These are phyloP conservation scores for Aporophyla nigra DNA, from an alignment of 2,888 invertebrate genomes.

Conservation along the genomic window DNA sequence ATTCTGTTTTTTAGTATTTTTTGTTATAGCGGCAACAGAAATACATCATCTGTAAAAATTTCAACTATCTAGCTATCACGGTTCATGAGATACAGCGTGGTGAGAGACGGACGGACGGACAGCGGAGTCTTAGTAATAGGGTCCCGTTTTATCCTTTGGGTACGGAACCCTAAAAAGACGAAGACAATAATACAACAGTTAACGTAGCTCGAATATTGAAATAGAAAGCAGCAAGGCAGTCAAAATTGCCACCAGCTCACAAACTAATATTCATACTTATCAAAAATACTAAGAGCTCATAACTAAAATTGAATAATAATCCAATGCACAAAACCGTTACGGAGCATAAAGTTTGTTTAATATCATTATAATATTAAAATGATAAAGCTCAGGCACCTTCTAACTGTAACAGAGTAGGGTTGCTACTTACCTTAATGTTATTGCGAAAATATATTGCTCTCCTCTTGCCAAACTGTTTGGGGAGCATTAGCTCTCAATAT, in stretches of 20 bases:
- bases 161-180: neutral
- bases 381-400: slow-evolving; percentile 70
- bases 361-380: slow-evolving; percentile 71
- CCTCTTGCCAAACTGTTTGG: too few species aligned
- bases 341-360: slow-evolving; percentile 66
- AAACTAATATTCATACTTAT: slow-evolving; percentile 11
- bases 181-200: neutral
- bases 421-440: neutral
- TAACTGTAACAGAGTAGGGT: slow-evolving; percentile 66
- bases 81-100: too few species aligned
- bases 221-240: neutral
- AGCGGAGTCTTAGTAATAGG: too few species aligned
- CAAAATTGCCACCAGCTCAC: neutral
- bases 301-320: slow-evolving; percentile 64
- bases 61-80: too few species aligned
- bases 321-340: slow-evolving; percentile 61
- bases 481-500: too few species aligned
- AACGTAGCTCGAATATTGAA: neutral
- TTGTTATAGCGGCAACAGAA: too few species aligned
- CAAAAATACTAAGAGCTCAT: slow-evolving; percentile 45
- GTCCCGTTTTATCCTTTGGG: too few species aligned
- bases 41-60: too few species aligned
- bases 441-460: slow-evolving; percentile 8
- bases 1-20: too few species aligned
- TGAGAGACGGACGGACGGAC: too few species aligned